phyloP scores from a whole-genome alignment of 2,797 vertebrate species.

The Eulemur coronatus region DNA sequence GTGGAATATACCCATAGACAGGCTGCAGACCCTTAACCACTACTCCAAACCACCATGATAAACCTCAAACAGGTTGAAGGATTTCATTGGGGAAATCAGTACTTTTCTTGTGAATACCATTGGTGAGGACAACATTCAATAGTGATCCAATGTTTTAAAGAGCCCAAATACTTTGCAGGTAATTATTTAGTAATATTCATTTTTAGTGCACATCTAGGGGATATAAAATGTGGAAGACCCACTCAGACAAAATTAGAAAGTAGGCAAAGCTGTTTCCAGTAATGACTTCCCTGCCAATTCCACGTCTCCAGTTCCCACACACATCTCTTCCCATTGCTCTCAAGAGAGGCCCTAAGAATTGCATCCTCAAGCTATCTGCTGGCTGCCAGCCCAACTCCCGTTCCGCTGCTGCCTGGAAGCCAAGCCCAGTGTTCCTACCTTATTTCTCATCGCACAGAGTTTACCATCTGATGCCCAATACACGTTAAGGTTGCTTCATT shows the following conservation, averaged over 20 bases:
- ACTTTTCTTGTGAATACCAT: background rate
- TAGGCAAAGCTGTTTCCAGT: background rate
- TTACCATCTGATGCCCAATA: background rate
- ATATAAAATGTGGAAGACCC: background rate
- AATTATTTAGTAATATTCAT: background rate
- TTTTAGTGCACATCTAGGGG: background rate
- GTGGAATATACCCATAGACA: background rate
- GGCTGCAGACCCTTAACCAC: background rate
- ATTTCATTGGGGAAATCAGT: background rate
- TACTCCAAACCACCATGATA: slow-evolving; percentile 9
- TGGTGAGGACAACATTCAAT: background rate
- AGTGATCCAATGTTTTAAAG: background rate
- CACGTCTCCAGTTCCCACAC: background rate
- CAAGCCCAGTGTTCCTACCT: background rate
- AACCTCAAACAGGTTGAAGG: background rate
- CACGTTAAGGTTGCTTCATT: background rate
- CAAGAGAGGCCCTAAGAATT: background rate
- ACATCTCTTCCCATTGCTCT: background rate
- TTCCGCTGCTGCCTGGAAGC: background rate
- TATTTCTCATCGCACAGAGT: background rate
- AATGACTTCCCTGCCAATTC: background rate
- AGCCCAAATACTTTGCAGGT: background rate
- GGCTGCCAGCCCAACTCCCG: background rate
- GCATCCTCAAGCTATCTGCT: background rate
- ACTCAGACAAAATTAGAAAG: background rate